Base-by-base conservation (phyloP, 2,888 invertebrate species). In the Cheilosia scutellata region DNA sequence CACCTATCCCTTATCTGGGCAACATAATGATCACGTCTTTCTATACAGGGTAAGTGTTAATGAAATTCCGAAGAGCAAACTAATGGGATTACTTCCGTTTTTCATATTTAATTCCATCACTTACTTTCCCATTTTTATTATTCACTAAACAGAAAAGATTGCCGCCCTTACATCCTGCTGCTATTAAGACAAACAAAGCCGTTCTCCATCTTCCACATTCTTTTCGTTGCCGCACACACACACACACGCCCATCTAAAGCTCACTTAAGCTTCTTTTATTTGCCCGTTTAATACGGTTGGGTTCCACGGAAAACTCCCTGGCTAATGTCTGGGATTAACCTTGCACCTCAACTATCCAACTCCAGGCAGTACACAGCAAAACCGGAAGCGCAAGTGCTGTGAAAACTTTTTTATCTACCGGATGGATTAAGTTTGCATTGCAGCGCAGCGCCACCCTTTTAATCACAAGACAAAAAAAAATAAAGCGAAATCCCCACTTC, bases 321-420 rank as follows among this genome's bases (percentile, higher is more conserved):
- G 76, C 76, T 82, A 82, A 82, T 82, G 70, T 76, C 82, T 70
- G 42, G 76, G 82, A 82, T 82, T 82, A 82, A 65, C 76, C 82
- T 71, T 76, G 70, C 82, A 82, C 70, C 82, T 31, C 37, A 44
- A 58, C 76, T 76, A 71, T 76, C 63, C 40, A 47, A 76, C 65
- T 72, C 53, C 51, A 51, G 40, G 33, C 55, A 63, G 49, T 42
- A 62, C 68, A 75, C 55, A 25, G 20, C 62, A 63, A 63, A 70
- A 70, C 63, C 57, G 82, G 76, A 75, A 80, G 75, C 68, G 37
- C 74, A 74, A 80, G 74, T 74, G 40, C 74, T 74, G 51, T 66
- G 51, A 60, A 60, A 57, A 51, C 3, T 55, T 76, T 70, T 65
- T 68, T 49, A 76, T 82, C 82, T 65, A 37, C 70, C 82, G 70